A percentile compares a stretch with the other conserved stretches of the same genome.
These are phyloP conservation scores for Eonycteris spelaea DNA, from an alignment of 2,113 vertebrate species.

Conservation along the genomic window DNA sequence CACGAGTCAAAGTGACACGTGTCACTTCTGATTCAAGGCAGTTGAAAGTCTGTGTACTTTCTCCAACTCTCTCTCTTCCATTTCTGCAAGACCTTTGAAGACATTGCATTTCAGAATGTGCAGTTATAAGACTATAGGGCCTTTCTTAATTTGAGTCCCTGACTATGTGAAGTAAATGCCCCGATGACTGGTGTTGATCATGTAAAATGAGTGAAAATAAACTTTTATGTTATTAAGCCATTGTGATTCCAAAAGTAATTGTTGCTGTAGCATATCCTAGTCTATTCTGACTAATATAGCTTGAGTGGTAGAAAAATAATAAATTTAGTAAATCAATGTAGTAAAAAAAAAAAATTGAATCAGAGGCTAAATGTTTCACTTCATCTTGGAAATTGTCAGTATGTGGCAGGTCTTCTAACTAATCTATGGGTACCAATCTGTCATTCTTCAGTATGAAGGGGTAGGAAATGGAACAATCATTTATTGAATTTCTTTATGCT, in stretches of 20 bases:
- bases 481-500: conserved; percentile 1
- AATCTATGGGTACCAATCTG: neutral
- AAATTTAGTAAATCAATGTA: conserved; percentile 64
- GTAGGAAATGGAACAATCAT: neutral
- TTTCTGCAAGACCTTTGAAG: neutral
- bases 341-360: conserved; percentile 61
- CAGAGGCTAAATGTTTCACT: conserved; percentile 70
- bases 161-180: neutral
- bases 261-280: neutral
- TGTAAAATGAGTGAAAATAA: neutral
- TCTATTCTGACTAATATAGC: neutral
- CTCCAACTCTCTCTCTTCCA: neutral
- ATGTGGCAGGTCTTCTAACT: neutral
- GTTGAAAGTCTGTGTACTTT: neutral
- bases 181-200: neutral
- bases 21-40: neutral
- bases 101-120: neutral
- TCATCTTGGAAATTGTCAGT: conserved; percentile 14
- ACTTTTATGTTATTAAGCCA: neutral
- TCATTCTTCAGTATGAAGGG: neutral
- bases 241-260: neutral
- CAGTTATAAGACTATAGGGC: neutral
- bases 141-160: neutral
- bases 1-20: neutral
- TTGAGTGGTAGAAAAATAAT: conserved; percentile 53